A percentile compares a stretch with the other conserved stretches of the same genome.
phyloP scores from a whole-genome alignment of 53 echinoderm and acorn worm species.

The Patiria pectinifera region DNA sequence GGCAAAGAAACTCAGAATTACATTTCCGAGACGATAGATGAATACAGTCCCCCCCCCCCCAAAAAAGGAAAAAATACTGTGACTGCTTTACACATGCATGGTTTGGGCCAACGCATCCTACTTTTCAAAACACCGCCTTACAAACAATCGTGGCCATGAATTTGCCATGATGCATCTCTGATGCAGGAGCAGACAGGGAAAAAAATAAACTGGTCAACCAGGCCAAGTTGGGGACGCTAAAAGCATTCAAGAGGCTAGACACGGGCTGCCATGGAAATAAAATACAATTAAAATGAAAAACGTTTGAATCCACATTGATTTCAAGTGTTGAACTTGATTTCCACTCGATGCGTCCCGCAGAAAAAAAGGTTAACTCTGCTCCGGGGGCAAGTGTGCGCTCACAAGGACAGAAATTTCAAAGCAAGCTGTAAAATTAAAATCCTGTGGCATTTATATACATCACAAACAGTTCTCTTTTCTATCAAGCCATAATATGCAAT shows the following conservation, averaged over 20 bases:
- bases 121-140: background rate
- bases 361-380: background rate
- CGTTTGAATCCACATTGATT: background rate
- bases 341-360: background rate
- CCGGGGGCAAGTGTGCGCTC: background rate
- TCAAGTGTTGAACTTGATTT: slow-evolving; percentile 29
- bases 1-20: too few species aligned
- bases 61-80: background rate
- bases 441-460: background rate
- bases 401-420: background rate
- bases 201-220: slow-evolving; percentile 1
- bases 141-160: slow-evolving; percentile 22
- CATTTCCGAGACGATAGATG: too few species aligned
- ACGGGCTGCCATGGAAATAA: background rate
- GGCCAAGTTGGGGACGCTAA: slow-evolving; percentile 23
- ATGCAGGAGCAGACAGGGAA: background rate
- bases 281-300: slow-evolving; percentile 29
- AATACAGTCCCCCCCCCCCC: background rate
- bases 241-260: slow-evolving; percentile 47
- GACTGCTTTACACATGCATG: background rate
- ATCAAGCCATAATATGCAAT: too few species aligned
- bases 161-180: background rate
- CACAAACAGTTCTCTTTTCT: background rate
- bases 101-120: slow-evolving; percentile 15
- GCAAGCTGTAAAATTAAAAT: background rate